phyloP scores from a whole-genome alignment of 2,113 vertebrate species.

The Esox niger region DNA sequence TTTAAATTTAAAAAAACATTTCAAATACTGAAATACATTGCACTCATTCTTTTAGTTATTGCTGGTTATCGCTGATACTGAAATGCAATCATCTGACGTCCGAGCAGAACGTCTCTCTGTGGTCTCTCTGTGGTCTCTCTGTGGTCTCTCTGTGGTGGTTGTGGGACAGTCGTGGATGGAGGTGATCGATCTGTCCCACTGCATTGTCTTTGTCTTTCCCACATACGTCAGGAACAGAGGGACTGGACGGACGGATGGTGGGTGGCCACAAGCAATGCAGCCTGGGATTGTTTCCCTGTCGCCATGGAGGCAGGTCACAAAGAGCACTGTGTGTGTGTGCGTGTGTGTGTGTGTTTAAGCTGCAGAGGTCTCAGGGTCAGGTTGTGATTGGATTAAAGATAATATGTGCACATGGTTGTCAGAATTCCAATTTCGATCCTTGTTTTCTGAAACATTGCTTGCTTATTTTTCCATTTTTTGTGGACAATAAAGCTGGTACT shows the following conservation, averaged over 20 bases:
- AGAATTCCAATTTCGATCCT: constrained; percentile 22
- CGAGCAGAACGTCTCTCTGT: constrained; percentile 24
- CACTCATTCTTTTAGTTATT: too few relatives aligned
- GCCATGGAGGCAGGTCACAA: constrained; percentile 41
- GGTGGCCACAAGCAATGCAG: constrained; percentile 29
- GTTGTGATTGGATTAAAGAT: constrained; percentile 22
- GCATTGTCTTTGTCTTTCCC: constrained; percentile 63
- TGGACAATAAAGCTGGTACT: not conserved
- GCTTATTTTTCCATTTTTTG: not conserved
- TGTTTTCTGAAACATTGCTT: constrained; percentile 3
- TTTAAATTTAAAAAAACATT: too few relatives aligned
- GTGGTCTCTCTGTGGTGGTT: too few relatives aligned
- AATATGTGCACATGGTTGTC: constrained; percentile 15
- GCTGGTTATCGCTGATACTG: too few relatives aligned
- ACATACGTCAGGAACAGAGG: constrained; percentile 44
- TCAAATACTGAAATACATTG: too few relatives aligned
- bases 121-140: constrained; percentile 18
- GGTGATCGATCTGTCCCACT: too few relatives aligned
- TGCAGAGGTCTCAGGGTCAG: constrained; percentile 20
- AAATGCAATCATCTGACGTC: constrained; percentile 34
- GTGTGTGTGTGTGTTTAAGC: constrained; percentile 27
- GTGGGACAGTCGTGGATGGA: constrained; percentile 12
- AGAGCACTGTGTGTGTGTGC: constrained; percentile 26
- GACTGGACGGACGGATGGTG: constrained; percentile 22
- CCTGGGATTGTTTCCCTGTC: constrained; percentile 31